Conservation (phyloP, 2,888 invertebrate genomes). For the Eristalis intricaria region DNA sequence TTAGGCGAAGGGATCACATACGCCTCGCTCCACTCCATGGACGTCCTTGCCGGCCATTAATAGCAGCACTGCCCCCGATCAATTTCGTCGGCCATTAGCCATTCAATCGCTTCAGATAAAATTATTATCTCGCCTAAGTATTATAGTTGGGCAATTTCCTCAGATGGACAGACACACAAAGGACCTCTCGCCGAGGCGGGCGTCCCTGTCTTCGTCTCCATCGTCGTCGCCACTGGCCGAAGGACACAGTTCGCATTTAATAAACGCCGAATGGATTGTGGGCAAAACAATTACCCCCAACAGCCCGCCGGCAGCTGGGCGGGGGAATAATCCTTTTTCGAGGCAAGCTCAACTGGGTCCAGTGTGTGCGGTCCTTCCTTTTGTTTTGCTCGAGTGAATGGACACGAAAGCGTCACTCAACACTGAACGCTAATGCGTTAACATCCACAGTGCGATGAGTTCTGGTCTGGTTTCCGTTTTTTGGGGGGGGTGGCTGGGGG, state of each 20-base stretch:
- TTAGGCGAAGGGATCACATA: not conserved
- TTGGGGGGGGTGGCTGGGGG: not conserved
- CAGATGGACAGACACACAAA: constrained; percentile 45
- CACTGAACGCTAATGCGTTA: constrained; percentile 59
- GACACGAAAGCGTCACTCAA: constrained; percentile 11
- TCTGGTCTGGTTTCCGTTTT: constrained; percentile 9
- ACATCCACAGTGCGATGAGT: constrained; percentile 48
- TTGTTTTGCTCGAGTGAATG: not conserved
- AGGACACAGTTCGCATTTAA: constrained; percentile 33
- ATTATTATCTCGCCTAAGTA: constrained; percentile 66
- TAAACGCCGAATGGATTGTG: constrained; percentile 14
- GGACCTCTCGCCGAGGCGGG: constrained; percentile 9
- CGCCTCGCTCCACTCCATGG: not conserved
- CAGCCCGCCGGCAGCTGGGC: not conserved
- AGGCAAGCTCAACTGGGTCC: not conserved
- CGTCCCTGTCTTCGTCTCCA: not conserved
- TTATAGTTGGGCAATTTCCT: constrained; percentile 57
- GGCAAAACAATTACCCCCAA: constrained; percentile 53
- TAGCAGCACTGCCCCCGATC: not conserved
- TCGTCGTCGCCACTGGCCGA: constrained; percentile 8
- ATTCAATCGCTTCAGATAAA: constrained; percentile 65
- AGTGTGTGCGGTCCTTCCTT: not conserved
- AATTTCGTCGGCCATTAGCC: constrained; percentile 62
- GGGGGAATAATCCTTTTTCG: constrained; percentile 50
- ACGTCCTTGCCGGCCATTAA: constrained; percentile 31